Evolutionary conservation across 2,888 invertebrate species (phyloP).

Genomic region (Octonoba sinensis): DNA sequence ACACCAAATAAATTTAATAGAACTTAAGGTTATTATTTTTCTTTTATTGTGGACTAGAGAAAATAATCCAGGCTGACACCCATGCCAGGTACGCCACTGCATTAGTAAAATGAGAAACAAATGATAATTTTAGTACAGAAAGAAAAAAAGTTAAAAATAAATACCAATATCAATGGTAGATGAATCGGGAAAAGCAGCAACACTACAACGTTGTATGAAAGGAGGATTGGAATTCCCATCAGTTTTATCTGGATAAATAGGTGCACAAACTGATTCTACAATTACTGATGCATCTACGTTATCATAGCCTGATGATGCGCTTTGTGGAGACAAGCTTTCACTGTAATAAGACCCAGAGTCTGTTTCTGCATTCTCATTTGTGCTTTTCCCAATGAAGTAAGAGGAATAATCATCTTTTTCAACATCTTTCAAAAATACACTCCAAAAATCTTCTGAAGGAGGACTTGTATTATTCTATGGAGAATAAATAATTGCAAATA

Average conservation of each 20-base stretch:
- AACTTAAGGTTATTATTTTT: too few species aligned
- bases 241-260: background rate
- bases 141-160: background rate
- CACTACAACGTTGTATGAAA: too few species aligned
- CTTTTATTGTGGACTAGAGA: too few species aligned
- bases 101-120: background rate
- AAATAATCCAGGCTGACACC: too few species aligned
- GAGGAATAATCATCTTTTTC: conserved; percentile 21
- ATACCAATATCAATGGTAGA: conserved; percentile 8
- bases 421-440: conserved; percentile 42
- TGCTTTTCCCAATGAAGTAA: background rate
- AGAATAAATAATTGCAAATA: too few species aligned
- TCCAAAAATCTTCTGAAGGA: conserved; percentile 42
- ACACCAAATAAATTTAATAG: too few species aligned
- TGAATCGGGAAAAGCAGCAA: background rate
- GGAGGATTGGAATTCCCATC: too few species aligned
- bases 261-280: background rate
- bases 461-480: conserved; percentile 17
- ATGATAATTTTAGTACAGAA: background rate
- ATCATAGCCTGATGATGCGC: conserved; percentile 45
- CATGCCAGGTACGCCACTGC: too few species aligned
- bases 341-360: conserved; percentile 43
- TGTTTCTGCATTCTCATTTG: conserved; percentile 29
- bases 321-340: conserved; percentile 50
- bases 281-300: conserved; percentile 19